Percentiles rank a stretch among this genome's conserved stretches.
Conservation (phyloP, 2,888 invertebrate genomes). For the Lobophora halterata region DNA sequence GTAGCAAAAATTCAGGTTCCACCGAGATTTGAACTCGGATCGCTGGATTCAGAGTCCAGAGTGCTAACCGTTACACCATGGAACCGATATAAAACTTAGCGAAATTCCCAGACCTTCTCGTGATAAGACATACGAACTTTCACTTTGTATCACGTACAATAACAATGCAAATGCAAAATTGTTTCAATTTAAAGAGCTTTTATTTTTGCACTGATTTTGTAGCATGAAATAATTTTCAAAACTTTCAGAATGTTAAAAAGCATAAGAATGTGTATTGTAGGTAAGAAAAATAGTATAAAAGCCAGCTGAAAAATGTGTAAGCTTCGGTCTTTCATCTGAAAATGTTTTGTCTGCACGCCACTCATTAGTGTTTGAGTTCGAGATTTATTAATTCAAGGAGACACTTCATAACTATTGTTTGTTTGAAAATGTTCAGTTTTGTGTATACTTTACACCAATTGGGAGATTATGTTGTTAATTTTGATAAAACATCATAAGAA, state of each 20-base stretch:
- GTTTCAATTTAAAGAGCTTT: no score
- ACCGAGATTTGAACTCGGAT: constrained; percentile 91
- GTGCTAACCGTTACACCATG: constrained; percentile 88
- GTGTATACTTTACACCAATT: constrained; percentile 3
- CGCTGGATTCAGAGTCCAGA: constrained; percentile 91
- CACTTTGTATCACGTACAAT: no score
- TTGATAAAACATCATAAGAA: background rate
- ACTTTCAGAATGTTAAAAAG: no score
- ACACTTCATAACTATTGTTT: background rate
- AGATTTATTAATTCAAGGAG: background rate
- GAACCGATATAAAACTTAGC: no score
- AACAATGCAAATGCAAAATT: no score
- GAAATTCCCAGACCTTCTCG: no score
- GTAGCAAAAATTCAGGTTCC: constrained; percentile 78
- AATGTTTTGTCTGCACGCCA: constrained; percentile 41
- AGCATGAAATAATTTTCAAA: no score
- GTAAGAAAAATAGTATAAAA: no score
- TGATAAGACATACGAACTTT: no score
- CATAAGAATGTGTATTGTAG: no score
- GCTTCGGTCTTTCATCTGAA: background rate
- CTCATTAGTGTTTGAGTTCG: constrained; percentile 28
- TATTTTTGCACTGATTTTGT: no score
- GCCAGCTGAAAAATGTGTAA: no score
- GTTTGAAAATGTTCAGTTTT: background rate
- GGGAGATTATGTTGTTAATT: background rate